Evolutionary conservation across 2,797 vertebrate species (phyloP).

Genomic region (Denticeps clupeoides): DNA sequence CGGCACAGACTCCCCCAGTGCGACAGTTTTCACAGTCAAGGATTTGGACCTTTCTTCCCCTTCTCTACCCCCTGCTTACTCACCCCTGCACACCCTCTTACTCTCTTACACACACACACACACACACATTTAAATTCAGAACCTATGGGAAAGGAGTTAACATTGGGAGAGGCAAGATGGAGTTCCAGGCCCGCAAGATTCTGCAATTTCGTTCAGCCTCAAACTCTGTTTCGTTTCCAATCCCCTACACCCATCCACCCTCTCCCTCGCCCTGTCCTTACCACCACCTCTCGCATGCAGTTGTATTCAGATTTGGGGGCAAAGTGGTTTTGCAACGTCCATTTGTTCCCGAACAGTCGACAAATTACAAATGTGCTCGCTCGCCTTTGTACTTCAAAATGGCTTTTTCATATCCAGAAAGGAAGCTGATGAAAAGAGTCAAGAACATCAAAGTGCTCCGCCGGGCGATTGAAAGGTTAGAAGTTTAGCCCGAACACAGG

Average conservation of each 20-base stretch:
- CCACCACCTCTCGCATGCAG: neutral
- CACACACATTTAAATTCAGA: too few species aligned
- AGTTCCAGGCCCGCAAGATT: too few species aligned
- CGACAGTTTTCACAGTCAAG: constrained; percentile 65
- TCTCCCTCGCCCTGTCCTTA: constrained; percentile 7
- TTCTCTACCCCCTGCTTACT: constrained; percentile 19
- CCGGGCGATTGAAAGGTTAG: constrained; percentile 80
- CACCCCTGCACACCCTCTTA: constrained; percentile 44
- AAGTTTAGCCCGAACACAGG: constrained; percentile 81
- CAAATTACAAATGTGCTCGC: constrained; percentile 85
- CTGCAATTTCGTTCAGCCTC: constrained; percentile 32
- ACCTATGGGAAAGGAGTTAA: constrained; percentile 30
- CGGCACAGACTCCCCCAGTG: constrained; percentile 53
- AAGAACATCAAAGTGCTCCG: constrained; percentile 87
- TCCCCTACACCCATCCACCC: too few species aligned
- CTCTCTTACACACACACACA: constrained; percentile 26
- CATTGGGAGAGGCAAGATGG: too few species aligned
- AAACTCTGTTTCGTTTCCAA: constrained; percentile 43
- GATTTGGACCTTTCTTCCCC: constrained; percentile 58
- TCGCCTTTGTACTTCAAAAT: constrained; percentile 71
- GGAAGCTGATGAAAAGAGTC: constrained; percentile 85
- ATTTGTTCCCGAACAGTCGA: constrained; percentile 61
- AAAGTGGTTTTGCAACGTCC: constrained; percentile 46
- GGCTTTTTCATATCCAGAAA: constrained; percentile 67
- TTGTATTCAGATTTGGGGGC: constrained; percentile 40